A percentile compares a stretch with the other conserved stretches of the same genome.
Evolutionary conservation across 2,797 vertebrate genomes (phyloP).

Genomic region (Alfaro cultratus): DNA sequence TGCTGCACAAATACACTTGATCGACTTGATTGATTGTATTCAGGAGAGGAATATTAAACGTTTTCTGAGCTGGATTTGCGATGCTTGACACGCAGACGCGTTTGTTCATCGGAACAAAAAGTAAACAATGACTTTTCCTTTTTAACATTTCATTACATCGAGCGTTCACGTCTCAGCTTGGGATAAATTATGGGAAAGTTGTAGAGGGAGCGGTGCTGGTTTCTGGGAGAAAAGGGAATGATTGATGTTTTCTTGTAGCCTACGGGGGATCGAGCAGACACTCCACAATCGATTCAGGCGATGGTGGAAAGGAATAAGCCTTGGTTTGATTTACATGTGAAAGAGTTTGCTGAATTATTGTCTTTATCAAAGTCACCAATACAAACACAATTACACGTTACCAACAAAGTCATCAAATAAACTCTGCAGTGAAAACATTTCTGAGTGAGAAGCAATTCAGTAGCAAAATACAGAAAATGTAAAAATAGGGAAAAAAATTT

Average conservation of each 20-base stretch:
- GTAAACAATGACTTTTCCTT: conserved; percentile 32
- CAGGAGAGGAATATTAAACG: background rate
- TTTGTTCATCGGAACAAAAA: conserved; percentile 13
- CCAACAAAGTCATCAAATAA: background rate
- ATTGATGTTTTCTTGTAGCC: conserved; percentile 67
- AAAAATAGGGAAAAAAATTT: background rate
- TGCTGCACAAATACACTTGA: no score
- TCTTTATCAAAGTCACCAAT: conserved; percentile 42
- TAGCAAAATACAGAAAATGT: background rate
- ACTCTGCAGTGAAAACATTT: conserved; percentile 11
- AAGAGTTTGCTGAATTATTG: conserved; percentile 35
- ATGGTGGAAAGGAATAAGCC: conserved; percentile 39
- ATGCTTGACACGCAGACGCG: conserved; percentile 16
- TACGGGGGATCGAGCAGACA: conserved; percentile 51
- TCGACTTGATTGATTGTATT: background rate
- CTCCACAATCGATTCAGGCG: conserved; percentile 61
- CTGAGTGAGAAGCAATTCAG: background rate
- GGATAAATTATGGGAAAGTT: conserved; percentile 60
- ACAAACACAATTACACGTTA: background rate
- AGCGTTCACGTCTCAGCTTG: conserved; percentile 9
- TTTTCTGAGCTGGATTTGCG: background rate
- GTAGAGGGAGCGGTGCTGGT: conserved; percentile 36
- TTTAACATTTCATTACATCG: conserved; percentile 13
- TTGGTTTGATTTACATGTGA: conserved; percentile 46
- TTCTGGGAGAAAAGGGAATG: conserved; percentile 49